These are phyloP conservation scores for Ammodytes dubius DNA, from an alignment of 2,113 vertebrate genomes.

Conservation along the genomic window DNA sequence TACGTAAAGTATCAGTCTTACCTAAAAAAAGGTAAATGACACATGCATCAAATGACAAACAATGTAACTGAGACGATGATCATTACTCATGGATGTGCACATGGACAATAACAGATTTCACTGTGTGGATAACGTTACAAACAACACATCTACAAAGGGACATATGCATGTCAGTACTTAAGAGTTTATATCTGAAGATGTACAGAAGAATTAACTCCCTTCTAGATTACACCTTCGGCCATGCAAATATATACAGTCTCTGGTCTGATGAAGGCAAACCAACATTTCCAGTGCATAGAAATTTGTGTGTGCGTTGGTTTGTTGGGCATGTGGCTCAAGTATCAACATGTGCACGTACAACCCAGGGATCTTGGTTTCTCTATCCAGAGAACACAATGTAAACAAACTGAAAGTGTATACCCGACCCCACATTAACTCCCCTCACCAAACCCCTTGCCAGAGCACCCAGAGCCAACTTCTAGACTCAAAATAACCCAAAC, in stretches of 20 bases:
- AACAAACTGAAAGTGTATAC: slow-evolving; percentile 72
- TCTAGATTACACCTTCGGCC: background rate
- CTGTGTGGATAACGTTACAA: background rate
- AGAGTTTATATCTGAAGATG: background rate
- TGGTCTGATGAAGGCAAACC: background rate
- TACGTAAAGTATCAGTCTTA: slow-evolving; percentile 20
- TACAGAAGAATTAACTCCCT: background rate
- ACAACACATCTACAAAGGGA: background rate
- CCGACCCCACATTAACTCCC: slow-evolving; percentile 44
- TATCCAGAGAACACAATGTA: slow-evolving; percentile 54
- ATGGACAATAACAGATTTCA: slow-evolving; percentile 20
- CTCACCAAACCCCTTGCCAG: slow-evolving; percentile 30
- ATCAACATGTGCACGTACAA: slow-evolving; percentile 7
- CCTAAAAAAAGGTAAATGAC: slow-evolving; percentile 20
- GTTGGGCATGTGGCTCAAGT: slow-evolving; percentile 12
- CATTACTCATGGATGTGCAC: background rate
- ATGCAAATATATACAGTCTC: background rate
- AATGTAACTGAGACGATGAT: background rate
- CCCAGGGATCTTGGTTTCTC: slow-evolving; percentile 11
- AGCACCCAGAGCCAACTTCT: slow-evolving; percentile 46
- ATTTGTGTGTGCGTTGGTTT: background rate
- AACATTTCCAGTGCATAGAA: background rate
- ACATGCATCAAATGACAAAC: slow-evolving; percentile 26
- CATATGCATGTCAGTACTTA: background rate
- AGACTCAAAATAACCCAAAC: slow-evolving; percentile 68